Base-by-base conservation (phyloP, 1,140 invertebrate genomes). In the Drosophila rhopaloa region DNA sequence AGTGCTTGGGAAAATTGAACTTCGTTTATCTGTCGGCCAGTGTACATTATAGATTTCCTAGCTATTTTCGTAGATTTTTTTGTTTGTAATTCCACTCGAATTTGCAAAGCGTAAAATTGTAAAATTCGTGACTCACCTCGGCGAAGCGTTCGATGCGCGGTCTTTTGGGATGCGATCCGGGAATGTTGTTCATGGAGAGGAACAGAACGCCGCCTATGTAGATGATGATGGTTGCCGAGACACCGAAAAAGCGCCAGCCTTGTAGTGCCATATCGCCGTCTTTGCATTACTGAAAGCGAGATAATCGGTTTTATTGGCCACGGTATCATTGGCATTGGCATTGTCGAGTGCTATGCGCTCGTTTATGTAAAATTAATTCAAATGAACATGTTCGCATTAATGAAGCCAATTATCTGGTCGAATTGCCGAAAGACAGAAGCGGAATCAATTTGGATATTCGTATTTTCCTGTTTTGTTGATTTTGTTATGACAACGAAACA, bases 121-220 rank as follows among this genome's bases (percentile, higher is more conserved):
- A 14, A 50, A 14, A 32, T 10, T 14, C 13, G 9, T n/a, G 19
- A 70, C 68, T 76, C 78, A 92, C 91, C 82, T 92, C 83, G 54
- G 88, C 79, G 47, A 88, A 91, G 19, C 82, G 77, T 48, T 82
- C 81, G 70, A 76, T 88, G 47, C 73, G 76, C 41, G 70, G 71
- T 54, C 80, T 80, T 82, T 84, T 91, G 63, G 83, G 90, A 77
- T 91, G 86, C 54, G 93, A 91, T 61, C 93, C 93, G 66, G 94
- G 93, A 41, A 94, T 86, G 68, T 94, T 94, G 55, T 94, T 93
- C 35, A 94, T 93, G 46, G 94, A 94, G 32, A 94, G 91, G 66
- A 94, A 90, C 13, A 94, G 81, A 13, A 94, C 93, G 41, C 94
- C 94, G 51, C 92, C 92, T 65, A 94, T 90, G 79, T 94, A 94